Evolutionary conservation across 2,113 vertebrate genomes (phyloP), one percentile per base, ranked within the genome.

Genomic region (Melanocharis versteri): DNA sequence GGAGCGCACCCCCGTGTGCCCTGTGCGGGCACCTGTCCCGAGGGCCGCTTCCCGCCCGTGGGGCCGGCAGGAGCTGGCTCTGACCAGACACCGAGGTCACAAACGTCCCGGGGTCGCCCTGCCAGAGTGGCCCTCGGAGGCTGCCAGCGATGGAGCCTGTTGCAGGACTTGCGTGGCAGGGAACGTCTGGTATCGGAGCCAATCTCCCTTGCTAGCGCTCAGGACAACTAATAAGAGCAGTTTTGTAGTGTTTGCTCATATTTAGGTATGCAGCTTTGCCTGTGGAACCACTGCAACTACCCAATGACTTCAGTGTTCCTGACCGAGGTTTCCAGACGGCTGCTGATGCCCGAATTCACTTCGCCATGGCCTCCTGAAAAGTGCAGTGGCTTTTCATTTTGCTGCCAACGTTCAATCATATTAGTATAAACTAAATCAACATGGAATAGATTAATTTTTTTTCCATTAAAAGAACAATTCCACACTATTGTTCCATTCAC

Each of bases 341-440:
- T 0, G 14, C 78, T 42, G 1, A 3, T 39, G 45, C 7, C 31
- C 1, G 1, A 0, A 12, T 37, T 40, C 22, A 0, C 33, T 60
- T 37, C 19, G 19, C 54, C 35, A 0, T 6, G 27, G 23, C 42
- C 35, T 80, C 13, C 48, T 58, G 78, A 8, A 33, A 40, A 68
- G 30, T 2, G 1, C 24, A 6, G 6, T 37, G 17, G 28, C 82
- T 87, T 75, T 47, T 53, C 18, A 10, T 51, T 45, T 24, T 50
- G 28, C 84, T 69, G 39, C 24, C 60, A 10, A 2, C 6, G 2
- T 40, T 28, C 42, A 10, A 7, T 81, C 11, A 5, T 39, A 8
- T 10, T 39, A 20, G 10, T 35, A 15, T 39, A 23, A 80, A 27
- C 11, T 23, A 56, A 85, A 75, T 75, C 26, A 17, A 11, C 27